phyloP scores from a whole-genome alignment of 2,888 invertebrate species.

The Alentia gelatinosa region DNA sequence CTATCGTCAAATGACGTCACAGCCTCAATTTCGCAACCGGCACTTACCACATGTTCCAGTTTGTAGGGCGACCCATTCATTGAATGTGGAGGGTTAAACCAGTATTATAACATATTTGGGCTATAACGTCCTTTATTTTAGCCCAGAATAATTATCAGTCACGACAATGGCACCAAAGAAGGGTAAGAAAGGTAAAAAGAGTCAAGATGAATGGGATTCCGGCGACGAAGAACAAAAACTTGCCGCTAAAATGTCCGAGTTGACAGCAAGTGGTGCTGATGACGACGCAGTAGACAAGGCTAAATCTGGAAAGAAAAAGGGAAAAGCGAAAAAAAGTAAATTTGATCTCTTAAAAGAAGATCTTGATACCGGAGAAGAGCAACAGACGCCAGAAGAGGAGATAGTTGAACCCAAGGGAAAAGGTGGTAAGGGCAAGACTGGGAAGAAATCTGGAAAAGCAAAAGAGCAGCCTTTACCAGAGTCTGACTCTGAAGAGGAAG shows the following conservation, averaged over 20 bases:
- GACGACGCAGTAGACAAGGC: neutral
- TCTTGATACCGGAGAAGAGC: neutral
- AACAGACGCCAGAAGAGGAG: conserved; percentile 8
- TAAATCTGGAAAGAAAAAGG: conserved; percentile 55
- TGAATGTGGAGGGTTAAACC: neutral
- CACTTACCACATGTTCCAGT: conserved; percentile 27
- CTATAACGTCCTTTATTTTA: neutral
- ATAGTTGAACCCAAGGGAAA: conserved; percentile 21
- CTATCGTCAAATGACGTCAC: neutral
- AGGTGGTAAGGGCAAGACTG: conserved; percentile 42
- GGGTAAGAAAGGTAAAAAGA: conserved; percentile 40
- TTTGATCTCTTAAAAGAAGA: conserved; percentile 40
- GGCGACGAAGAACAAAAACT: conserved; percentile 56
- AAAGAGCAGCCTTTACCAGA: neutral
- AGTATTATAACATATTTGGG: neutral
- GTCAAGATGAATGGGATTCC: conserved; percentile 15
- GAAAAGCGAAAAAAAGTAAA: conserved; percentile 38
- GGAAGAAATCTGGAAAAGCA: conserved; percentile 27
- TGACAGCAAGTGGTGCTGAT: conserved; percentile 63
- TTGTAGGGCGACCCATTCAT: neutral
- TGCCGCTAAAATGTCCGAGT: conserved; percentile 66
- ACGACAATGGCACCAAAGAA: conserved; percentile 55
- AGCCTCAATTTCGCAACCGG: conserved; percentile 42
- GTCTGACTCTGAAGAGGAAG: neutral
- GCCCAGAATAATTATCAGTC: neutral